These are phyloP conservation scores for Oreortyx pictus DNA, from an alignment of 2,797 vertebrate species.

Conservation along the genomic window DNA sequence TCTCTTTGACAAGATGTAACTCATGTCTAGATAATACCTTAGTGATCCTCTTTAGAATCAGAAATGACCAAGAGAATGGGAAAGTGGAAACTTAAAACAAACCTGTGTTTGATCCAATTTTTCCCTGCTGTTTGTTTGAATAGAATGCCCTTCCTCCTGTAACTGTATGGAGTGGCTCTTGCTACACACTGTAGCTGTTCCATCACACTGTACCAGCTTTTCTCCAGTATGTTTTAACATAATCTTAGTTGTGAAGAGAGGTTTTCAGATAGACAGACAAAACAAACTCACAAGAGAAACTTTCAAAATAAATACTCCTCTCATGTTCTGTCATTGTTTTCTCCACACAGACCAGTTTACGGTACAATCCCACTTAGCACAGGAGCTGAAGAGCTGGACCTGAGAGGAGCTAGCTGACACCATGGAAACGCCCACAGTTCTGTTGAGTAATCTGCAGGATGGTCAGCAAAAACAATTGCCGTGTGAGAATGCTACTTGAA, in stretches of 20 bases:
- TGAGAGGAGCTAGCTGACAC: neutral
- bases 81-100: neutral
- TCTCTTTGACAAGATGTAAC: neutral
- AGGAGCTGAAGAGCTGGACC: neutral
- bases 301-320: conserved; percentile 32
- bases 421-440: neutral
- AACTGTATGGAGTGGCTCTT: neutral
- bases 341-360: neutral
- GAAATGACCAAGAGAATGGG: neutral
- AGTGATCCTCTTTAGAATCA: neutral
- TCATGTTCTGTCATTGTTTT: conserved; percentile 25
- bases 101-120: neutral
- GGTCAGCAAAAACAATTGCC: neutral
- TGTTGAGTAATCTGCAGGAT: neutral
- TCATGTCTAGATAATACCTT: neutral
- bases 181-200: neutral
- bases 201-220: neutral
- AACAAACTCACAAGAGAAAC: neutral
- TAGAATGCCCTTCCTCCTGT: neutral
- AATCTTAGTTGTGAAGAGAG: conserved; percentile 18
- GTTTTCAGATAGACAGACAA: neutral
- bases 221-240: neutral
- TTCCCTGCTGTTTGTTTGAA: conserved; percentile 5
- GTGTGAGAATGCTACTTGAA: neutral
- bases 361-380: neutral